A percentile compares a stretch with the other conserved stretches of the same genome.
phyloP scores from a whole-genome alignment of 2,113 vertebrate genomes.

The Rallus limicola region DNA sequence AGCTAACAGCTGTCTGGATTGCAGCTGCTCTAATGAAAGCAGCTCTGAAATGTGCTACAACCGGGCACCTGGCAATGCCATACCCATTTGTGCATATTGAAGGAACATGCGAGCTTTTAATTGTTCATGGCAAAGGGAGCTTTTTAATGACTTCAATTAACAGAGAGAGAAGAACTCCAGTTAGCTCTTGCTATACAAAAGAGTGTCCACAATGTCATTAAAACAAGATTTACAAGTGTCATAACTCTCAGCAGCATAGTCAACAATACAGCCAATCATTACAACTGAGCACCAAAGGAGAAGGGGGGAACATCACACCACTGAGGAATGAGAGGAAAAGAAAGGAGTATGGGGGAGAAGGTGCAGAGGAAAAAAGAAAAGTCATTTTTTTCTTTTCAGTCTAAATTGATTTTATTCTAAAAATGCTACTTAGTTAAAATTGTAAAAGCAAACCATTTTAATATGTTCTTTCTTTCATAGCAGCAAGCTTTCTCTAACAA shows the following conservation, averaged over 20 bases:
- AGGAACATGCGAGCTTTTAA: conserved; percentile 61
- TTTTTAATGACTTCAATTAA: conserved; percentile 75
- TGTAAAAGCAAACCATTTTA: conserved; percentile 76
- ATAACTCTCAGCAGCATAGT: conserved; percentile 64
- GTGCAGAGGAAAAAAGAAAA: conserved; percentile 64
- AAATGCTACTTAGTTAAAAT: conserved; percentile 78
- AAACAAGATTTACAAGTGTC: conserved; percentile 74
- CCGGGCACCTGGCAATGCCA: neutral
- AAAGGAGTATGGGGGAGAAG: neutral
- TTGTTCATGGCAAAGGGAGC: conserved; percentile 68
- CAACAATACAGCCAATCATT: conserved; percentile 69
- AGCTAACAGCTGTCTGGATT: neutral
- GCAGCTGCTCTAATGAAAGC: neutral
- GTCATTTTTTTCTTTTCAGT: conserved; percentile 67
- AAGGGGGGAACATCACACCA: conserved; percentile 37
- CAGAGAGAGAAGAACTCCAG: conserved; percentile 69
- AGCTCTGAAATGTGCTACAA: neutral
- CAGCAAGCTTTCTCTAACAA: conserved; percentile 82
- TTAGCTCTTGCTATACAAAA: conserved; percentile 71
- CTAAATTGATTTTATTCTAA: conserved; percentile 82
- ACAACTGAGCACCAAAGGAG: conserved; percentile 63
- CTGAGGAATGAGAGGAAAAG: neutral
- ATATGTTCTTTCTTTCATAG: conserved; percentile 77
- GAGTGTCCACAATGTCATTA: conserved; percentile 69
- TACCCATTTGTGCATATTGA: conserved; percentile 34